phyloP scores from a whole-genome alignment of 2,113 vertebrate genomes.

The Antechinus stuartii region DNA sequence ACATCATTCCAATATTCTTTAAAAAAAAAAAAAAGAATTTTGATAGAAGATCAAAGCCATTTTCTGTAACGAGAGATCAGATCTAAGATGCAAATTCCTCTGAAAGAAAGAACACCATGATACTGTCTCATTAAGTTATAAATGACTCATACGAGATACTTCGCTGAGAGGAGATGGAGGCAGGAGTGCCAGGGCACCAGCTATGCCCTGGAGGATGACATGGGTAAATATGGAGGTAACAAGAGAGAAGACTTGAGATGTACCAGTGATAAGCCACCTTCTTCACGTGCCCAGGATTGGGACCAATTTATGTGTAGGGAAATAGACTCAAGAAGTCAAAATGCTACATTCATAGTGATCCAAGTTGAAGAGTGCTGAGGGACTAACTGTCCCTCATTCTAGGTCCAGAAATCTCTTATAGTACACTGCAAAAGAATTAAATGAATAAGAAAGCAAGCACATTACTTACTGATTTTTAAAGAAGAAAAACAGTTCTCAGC shows the following conservation, averaged over 20 bases:
- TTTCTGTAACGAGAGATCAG: background rate
- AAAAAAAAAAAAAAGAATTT: background rate
- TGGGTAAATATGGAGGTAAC: background rate
- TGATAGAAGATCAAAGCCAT: background rate
- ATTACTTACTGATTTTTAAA: background rate
- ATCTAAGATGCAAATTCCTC: background rate
- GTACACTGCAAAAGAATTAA: background rate
- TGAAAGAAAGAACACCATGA: background rate
- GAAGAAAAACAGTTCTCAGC: background rate
- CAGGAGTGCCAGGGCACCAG: background rate
- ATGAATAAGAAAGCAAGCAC: background rate
- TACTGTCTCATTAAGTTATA: background rate
- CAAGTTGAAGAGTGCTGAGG: too few relatives aligned
- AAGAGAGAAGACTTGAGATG: too few relatives aligned
- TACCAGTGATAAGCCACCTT: background rate
- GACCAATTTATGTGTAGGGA: background rate
- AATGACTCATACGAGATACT: background rate
- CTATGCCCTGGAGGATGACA: background rate
- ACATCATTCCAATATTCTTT: too few relatives aligned
- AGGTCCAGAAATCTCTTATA: background rate
- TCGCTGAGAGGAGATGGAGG: background rate
- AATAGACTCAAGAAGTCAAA: background rate
- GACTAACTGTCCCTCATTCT: background rate
- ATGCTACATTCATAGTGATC: too few relatives aligned
- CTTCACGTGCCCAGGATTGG: background rate